Percentiles rank a stretch among this genome's conserved stretches.
Evolutionary conservation across 1,140 invertebrate genomes (phyloP).

Genomic region (Calephelis nemesis): DNA sequence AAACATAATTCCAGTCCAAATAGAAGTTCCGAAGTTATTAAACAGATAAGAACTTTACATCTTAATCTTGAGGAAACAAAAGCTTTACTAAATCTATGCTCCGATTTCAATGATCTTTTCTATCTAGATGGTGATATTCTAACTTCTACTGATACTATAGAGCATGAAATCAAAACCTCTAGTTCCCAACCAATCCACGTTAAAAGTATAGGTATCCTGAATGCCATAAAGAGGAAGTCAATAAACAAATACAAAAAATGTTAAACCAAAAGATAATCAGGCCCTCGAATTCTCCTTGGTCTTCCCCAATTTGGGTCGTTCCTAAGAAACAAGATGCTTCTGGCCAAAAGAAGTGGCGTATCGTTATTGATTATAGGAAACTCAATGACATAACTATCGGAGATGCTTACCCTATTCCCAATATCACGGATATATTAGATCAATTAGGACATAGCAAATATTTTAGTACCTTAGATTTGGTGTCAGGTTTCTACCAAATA

Average conservation of each 20-base stretch:
- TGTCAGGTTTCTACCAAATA: not conserved
- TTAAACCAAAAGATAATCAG: conserved; percentile 1
- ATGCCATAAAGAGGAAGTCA: not conserved
- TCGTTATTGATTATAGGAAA: not conserved
- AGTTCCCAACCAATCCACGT: not conserved
- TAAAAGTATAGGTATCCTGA: not conserved
- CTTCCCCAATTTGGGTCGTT: too few relatives aligned
- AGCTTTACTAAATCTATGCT: not conserved
- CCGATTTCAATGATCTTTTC: too few relatives aligned
- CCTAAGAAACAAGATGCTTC: too few relatives aligned
- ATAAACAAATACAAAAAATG: not conserved
- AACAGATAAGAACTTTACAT: not conserved
- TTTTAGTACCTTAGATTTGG: not conserved
- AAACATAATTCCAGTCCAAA: too few relatives aligned
- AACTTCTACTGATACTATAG: too few relatives aligned
- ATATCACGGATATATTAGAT: not conserved
- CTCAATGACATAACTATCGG: not conserved
- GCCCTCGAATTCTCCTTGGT: not conserved
- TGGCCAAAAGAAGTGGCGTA: too few relatives aligned
- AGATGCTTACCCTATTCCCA: not conserved
- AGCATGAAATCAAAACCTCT: not conserved
- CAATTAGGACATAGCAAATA: not conserved
- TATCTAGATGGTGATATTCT: too few relatives aligned
- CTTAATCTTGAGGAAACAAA: not conserved
- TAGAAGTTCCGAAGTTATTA: not conserved